A percentile compares a stretch with the other conserved stretches of the same genome.
Evolutionary conservation across 2,888 invertebrate species (phyloP).

Genomic region (Papilio gigon): DNA sequence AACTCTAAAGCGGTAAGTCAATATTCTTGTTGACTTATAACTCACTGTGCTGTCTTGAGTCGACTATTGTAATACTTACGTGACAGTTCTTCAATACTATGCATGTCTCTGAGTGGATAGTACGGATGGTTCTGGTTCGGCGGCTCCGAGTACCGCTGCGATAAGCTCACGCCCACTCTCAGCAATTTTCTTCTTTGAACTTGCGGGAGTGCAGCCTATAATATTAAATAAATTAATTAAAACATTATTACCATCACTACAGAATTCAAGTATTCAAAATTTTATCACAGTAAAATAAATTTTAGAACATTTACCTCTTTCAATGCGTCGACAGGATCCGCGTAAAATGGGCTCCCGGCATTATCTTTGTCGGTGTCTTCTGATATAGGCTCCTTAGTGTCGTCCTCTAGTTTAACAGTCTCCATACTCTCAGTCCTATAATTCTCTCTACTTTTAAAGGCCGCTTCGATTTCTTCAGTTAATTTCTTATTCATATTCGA

Average conservation of each 20-base stretch:
- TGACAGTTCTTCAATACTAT: constrained; percentile 79
- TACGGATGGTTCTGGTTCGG: constrained; percentile 79
- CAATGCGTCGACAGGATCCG: constrained; percentile 93
- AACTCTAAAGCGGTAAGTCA: too few relatives aligned
- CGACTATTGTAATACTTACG: constrained; percentile 61
- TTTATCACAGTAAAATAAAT: not conserved
- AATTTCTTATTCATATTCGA: constrained; percentile 79
- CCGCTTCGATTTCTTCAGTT: constrained; percentile 76
- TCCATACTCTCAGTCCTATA: constrained; percentile 77
- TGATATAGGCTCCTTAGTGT: constrained; percentile 57
- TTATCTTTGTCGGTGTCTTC: constrained; percentile 80
- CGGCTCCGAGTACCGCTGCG: constrained; percentile 85
- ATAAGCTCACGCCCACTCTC: constrained; percentile 70
- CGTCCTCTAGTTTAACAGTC: constrained; percentile 76
- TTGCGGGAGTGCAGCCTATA: constrained; percentile 69
- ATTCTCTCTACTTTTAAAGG: constrained; percentile 69
- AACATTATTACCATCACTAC: too few relatives aligned
- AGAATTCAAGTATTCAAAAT: not conserved
- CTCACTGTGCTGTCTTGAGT: not conserved
- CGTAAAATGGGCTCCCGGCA: constrained; percentile 93
- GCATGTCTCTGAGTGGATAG: constrained; percentile 78
- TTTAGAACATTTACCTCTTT: constrained; percentile 75
- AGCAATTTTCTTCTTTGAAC: constrained; percentile 75
- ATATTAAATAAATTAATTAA: constrained; percentile 23
- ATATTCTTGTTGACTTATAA: not conserved